Conservation (phyloP, 1,140 invertebrate species). For the Cotesia chilonis region DNA sequence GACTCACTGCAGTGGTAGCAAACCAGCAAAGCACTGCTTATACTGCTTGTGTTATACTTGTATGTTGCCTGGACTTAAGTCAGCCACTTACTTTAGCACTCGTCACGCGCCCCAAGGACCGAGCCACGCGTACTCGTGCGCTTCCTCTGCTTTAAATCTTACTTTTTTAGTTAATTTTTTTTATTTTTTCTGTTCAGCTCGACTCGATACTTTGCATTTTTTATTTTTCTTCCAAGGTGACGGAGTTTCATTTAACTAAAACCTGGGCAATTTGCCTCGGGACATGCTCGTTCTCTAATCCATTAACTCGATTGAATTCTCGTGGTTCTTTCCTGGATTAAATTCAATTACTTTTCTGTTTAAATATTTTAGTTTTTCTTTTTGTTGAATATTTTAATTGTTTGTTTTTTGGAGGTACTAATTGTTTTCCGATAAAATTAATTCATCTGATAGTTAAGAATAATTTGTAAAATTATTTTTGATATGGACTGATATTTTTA, state of each 20-base stretch:
- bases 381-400: no score
- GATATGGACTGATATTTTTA: no score
- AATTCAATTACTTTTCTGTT: conserved; percentile 6
- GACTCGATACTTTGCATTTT: background rate
- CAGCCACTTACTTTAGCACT: conserved; percentile 55
- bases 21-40: background rate
- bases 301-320: conserved; percentile 28
- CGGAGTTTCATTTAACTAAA: conserved; percentile 31
- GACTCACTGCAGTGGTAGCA: background rate
- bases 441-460: no score
- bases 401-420: no score
- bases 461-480: no score
- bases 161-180: conserved; percentile 30
- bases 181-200: conserved; percentile 32
- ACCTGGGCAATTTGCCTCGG: conserved; percentile 3
- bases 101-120: conserved; percentile 51
- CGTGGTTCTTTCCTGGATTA: background rate
- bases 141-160: conserved; percentile 12
- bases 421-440: no score
- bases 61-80: conserved; percentile 41
- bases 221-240: background rate
- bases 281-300: conserved; percentile 15
- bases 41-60: no score
- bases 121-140: conserved; percentile 36
- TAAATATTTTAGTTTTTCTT: no score